These are phyloP conservation scores for Excalfactoria chinensis DNA, from an alignment of 2,113 vertebrate genomes.

Conservation along the genomic window DNA sequence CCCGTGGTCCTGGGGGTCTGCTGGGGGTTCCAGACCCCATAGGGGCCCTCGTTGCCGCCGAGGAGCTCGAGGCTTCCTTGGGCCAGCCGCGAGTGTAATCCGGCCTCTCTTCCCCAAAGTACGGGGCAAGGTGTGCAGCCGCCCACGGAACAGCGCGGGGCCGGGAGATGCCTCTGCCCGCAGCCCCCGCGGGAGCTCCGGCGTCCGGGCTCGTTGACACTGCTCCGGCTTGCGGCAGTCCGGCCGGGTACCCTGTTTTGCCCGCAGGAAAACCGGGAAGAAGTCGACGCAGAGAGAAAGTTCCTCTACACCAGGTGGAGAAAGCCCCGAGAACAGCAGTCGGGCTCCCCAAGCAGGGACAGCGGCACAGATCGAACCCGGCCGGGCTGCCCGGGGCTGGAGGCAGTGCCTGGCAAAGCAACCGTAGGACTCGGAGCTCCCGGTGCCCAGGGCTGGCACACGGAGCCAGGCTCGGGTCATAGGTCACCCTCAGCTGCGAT, in stretches of 20 bases:
- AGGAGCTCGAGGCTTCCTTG: background rate
- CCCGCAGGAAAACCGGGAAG: background rate
- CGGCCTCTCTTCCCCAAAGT: background rate
- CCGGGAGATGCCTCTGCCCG: background rate
- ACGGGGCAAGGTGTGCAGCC: fast-evolving
- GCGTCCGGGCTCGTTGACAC: no score
- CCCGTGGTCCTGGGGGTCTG: no score
- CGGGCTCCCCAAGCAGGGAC: background rate
- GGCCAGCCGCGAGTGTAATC: background rate
- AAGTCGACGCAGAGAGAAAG: background rate
- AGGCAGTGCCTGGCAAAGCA: background rate
- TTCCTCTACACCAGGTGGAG: background rate
- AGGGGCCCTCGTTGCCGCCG: background rate
- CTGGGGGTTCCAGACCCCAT: fast-evolving
- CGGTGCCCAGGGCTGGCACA: background rate
- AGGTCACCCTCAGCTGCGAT: conserved; percentile 71
- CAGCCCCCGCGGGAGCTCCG: background rate
- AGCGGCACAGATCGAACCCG: background rate
- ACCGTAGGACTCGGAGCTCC: background rate
- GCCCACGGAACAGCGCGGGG: background rate
- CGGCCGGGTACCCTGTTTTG: background rate
- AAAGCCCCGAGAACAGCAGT: background rate
- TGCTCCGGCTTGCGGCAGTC: background rate
- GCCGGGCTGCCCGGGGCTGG: background rate
- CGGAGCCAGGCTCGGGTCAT: conserved; percentile 70